These are phyloP conservation scores for Urosaurus nigricauda DNA, from an alignment of 2,797 vertebrate genomes.

Conservation along the genomic window DNA sequence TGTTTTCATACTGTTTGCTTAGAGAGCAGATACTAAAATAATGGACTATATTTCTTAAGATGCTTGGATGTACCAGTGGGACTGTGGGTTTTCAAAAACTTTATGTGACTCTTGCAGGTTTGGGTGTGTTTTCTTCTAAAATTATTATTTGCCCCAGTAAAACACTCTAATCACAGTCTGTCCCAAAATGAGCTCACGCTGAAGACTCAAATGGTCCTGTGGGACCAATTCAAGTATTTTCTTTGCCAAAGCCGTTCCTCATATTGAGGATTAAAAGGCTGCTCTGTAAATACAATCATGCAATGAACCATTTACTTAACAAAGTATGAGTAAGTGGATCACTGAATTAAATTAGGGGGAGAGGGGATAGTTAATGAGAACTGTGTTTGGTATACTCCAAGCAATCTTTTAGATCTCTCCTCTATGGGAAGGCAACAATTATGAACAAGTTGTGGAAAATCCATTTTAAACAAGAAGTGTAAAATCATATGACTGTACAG, in stretches of 20 bases:
- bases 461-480: slow-evolving; percentile 18
- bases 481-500: slow-evolving; percentile 4
- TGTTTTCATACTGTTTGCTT: background rate
- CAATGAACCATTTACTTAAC: slow-evolving; percentile 33
- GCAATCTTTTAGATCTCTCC: slow-evolving; percentile 29
- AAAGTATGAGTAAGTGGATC: slow-evolving; percentile 6
- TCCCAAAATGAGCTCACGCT: slow-evolving; percentile 43
- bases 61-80: slow-evolving; percentile 21
- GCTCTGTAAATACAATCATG: slow-evolving; percentile 50
- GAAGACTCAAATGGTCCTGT: slow-evolving; percentile 32
- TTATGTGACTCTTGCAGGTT: slow-evolving; percentile 26
- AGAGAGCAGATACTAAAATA: background rate
- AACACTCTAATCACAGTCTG: slow-evolving; percentile 46
- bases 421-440: slow-evolving; percentile 28
- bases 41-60: slow-evolving; percentile 43
- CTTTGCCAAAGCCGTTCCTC: slow-evolving; percentile 42
- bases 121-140: background rate
- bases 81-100: slow-evolving; percentile 35
- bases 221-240: slow-evolving; percentile 38
- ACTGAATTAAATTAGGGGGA: slow-evolving; percentile 28
- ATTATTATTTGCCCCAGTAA: slow-evolving; percentile 15
- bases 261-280: slow-evolving; percentile 38
- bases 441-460: slow-evolving; percentile 18
- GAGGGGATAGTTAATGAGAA: slow-evolving; percentile 32
- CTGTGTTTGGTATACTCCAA: background rate